A percentile compares a stretch with the other conserved stretches of the same genome.
Evolutionary conservation across 2,888 invertebrate species (phyloP).

Genomic region (Ariolimax columbianus): DNA sequence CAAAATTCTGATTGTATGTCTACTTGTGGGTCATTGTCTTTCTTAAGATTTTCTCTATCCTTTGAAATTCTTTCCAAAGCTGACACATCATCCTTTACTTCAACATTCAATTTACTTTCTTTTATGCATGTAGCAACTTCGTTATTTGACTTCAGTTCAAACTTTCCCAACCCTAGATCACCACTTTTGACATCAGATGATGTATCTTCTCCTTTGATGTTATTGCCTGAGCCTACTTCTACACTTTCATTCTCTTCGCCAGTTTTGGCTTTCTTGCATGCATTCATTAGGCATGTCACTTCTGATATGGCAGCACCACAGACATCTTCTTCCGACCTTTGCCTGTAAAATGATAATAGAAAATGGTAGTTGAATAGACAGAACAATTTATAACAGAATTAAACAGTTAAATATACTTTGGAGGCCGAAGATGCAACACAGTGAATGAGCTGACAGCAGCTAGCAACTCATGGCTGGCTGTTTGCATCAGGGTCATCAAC

Average conservation of each 20-base stretch:
- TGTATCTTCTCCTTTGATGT: background rate
- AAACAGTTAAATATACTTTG: too few species aligned
- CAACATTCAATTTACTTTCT: background rate
- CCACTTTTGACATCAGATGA: background rate
- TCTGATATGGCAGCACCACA: background rate
- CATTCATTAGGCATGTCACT: background rate
- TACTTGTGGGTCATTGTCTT: background rate
- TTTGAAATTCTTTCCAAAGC: background rate
- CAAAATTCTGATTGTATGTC: background rate
- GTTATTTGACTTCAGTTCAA: background rate
- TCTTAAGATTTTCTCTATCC: background rate
- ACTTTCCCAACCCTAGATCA: background rate
- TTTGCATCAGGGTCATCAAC: too few species aligned
- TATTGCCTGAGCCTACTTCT: background rate
- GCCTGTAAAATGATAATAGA: background rate
- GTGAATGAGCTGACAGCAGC: too few species aligned
- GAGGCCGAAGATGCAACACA: too few species aligned
- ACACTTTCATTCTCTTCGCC: background rate
- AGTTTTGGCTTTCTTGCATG: background rate
- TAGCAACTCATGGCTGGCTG: too few species aligned
- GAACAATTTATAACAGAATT: too few species aligned
- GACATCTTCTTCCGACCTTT: background rate
- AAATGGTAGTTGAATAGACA: background rate
- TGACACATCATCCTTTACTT: background rate
- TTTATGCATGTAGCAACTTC: background rate